Base-by-base conservation (phyloP, 1,140 invertebrate genomes). In the Copidosoma floridanum region DNA sequence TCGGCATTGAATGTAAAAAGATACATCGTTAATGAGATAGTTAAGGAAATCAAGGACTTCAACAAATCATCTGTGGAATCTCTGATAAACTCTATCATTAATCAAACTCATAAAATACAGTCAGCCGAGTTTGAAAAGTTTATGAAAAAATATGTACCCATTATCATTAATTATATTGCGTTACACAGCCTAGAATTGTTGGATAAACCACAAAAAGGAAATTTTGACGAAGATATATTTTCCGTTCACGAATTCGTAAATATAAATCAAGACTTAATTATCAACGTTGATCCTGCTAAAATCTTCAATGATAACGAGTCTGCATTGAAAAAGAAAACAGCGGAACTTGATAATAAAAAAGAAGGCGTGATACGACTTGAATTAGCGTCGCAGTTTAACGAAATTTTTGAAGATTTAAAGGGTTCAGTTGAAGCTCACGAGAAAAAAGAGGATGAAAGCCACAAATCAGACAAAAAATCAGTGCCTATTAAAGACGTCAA, bases 191-290 rank as follows among this genome's bases (percentile, higher is more conserved):
- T n/a, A n/a, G n/a, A n/a, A n/a, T n/a, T n/a, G n/a, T 44, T 58
- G 37, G 55, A 47, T 48, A 7, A 29, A 61, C 12, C 53, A 65
- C 54, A 47, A 50, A 26, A 65, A 65, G 24, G 54, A 59, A 20
- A 47, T 16, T 59, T 61, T 27, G 58, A 71, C 46, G 64, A 69
- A 12, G 64, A 71, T 51, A 61, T 69, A 35, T 66, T 74, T 41
- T 62, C 70, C 63, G 50, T 71, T 27, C 63, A 65, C 11, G 66
- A 73, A 61, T 64, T 72, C 46, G 64, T 70, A 27, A 68, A 66
- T 56, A 59, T 57, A 18, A 41, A 63, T 1, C 63, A 70, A 48
- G 53, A 61, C 20, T 32, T 63, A 37, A n/a, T n/a, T 7, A 63
- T 44, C 1, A 44, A 66, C 57, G n/a, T 52, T 55, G 48, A 64